These are phyloP conservation scores for Heterodera schachtii DNA, from an alignment of 1,140 invertebrate species.

Conservation along the genomic window DNA sequence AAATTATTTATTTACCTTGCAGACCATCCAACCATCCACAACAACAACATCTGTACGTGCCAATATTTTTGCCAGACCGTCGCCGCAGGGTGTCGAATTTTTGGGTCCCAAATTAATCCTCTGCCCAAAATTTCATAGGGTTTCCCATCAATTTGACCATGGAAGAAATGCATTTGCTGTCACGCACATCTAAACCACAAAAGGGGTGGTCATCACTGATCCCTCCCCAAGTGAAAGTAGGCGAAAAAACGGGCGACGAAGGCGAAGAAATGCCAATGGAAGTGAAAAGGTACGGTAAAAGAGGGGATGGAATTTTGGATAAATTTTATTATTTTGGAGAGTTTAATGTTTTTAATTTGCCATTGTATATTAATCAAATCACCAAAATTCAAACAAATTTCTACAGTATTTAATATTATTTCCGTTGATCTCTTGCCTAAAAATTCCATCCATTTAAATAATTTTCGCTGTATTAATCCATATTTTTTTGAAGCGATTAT, in stretches of 20 bases:
- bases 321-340: background rate
- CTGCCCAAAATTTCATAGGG: background rate
- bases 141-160: conserved; percentile 30
- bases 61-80: conserved; percentile 34
- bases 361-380: no score
- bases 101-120: background rate
- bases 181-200: conserved; percentile 2
- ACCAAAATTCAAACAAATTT: no score
- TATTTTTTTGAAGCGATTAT: conserved; percentile 11
- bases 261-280: background rate
- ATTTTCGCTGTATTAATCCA: background rate
- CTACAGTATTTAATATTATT: no score
- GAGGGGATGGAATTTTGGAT: conserved; percentile 1
- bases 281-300: conserved; percentile 18
- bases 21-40: conserved; percentile 15
- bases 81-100: conserved; percentile 6
- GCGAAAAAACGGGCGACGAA: background rate
- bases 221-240: background rate
- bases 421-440: background rate
- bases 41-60: conserved; percentile 45
- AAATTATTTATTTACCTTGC: background rate
- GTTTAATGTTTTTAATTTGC: no score
- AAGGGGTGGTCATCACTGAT: background rate
- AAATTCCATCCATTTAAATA: conserved; percentile 7
- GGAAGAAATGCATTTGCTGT: background rate